Percentiles rank a stretch among this genome's conserved stretches.
Evolutionary conservation across 2,888 invertebrate genomes (phyloP).

Genomic region (Galerucella pusilla): DNA sequence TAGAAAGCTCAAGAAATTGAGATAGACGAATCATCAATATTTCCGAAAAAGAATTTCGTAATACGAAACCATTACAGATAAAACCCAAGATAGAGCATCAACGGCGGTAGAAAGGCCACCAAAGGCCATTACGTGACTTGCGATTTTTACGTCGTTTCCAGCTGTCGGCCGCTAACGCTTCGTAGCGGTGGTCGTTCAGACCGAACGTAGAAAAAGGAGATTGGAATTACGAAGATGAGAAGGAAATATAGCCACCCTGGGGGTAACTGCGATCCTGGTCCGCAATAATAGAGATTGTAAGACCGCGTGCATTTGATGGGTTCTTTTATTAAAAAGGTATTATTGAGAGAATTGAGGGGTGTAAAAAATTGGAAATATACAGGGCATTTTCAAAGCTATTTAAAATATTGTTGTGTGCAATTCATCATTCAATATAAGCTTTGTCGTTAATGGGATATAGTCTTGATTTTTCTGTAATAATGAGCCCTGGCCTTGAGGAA

Average conservation of each 20-base stretch:
- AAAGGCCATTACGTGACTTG: constrained; percentile 33
- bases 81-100: not conserved
- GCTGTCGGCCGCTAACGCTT: constrained; percentile 18
- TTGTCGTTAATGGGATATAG: too few species aligned
- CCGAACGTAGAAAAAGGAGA: constrained; percentile 4
- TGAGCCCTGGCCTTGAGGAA: too few species aligned
- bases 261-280: constrained; percentile 20
- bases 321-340: constrained; percentile 4
- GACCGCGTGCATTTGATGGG: constrained; percentile 23
- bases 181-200: constrained; percentile 7
- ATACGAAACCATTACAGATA: constrained; percentile 1
- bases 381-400: too few species aligned
- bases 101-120: constrained; percentile 17
- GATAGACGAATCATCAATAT: too few species aligned
- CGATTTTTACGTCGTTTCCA: constrained; percentile 31
- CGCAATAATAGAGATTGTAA: constrained; percentile 16
- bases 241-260: constrained; percentile 10
- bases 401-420: too few species aligned
- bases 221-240: not conserved
- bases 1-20: too few species aligned
- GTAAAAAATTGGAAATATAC: not conserved
- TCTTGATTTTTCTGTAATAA: too few species aligned
- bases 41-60: not conserved
- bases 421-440: too few species aligned
- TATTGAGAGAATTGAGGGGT: not conserved